A percentile compares a stretch with the other conserved stretches of the same genome.
These are phyloP conservation scores for Hymenochirus boettgeri DNA, from an alignment of 2,113 vertebrate species.

Conservation along the genomic window DNA sequence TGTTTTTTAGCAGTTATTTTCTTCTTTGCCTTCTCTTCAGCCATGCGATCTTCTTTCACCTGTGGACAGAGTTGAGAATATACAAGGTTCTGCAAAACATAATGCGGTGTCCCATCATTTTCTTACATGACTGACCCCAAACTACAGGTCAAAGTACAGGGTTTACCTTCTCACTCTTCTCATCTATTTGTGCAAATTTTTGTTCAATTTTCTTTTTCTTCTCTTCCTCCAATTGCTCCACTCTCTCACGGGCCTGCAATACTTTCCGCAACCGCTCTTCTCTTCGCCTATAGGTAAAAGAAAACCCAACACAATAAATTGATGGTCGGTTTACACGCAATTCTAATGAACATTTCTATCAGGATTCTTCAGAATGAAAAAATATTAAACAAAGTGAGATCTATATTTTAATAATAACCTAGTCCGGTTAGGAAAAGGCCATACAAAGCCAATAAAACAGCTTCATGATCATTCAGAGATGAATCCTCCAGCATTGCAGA, in stretches of 20 bases:
- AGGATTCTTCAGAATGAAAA: neutral
- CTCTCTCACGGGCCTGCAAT: conserved; percentile 78
- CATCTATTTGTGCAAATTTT: conserved; percentile 82
- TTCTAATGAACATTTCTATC: neutral
- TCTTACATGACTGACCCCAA: too few relatives aligned
- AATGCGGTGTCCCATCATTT: too few relatives aligned
- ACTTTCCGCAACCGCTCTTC: conserved; percentile 82
- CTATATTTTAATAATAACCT: too few relatives aligned
- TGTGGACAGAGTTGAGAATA: conserved; percentile 44
- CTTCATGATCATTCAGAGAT: too few relatives aligned
- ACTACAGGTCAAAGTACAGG: too few relatives aligned
- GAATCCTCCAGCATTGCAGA: too few relatives aligned
- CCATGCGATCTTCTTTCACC: conserved; percentile 74
- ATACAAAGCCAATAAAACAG: too few relatives aligned
- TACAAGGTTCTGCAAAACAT: too few relatives aligned
- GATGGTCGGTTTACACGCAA: fast-evolving
- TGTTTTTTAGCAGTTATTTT: conserved; percentile 71
- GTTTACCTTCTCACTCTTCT: conserved; percentile 84
- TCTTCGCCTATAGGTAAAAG: conserved; percentile 67
- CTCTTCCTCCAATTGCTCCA: conserved; percentile 77
- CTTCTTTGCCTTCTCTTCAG: conserved; percentile 84
- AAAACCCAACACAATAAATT: neutral
- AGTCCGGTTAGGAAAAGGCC: too few relatives aligned
- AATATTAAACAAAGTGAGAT: too few relatives aligned
- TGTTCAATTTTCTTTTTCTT: conserved; percentile 86